A percentile compares a stretch with the other conserved stretches of the same genome.
These are phyloP conservation scores for Chunga burmeisteri DNA, from an alignment of 2,113 vertebrate genomes.

Conservation along the genomic window DNA sequence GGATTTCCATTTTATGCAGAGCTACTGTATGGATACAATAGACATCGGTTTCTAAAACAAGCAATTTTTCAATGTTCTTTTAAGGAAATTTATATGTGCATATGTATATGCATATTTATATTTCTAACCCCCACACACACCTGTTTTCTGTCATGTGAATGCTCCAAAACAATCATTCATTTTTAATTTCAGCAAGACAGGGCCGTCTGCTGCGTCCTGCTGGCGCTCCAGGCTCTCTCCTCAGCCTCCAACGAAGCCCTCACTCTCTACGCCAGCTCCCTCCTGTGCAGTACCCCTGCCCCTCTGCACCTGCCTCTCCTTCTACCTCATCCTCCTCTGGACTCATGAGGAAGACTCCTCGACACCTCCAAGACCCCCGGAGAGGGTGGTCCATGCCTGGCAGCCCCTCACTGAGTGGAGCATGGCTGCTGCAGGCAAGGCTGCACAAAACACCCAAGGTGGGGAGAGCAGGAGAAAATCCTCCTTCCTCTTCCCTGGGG, in stretches of 20 bases:
- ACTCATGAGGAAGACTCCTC: neutral
- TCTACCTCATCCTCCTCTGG: neutral
- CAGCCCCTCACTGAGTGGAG: neutral
- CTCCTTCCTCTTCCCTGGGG: neutral
- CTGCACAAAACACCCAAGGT: neutral
- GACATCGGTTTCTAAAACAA: neutral
- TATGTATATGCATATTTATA: neutral
- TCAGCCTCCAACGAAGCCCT: neutral
- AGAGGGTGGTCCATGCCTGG: neutral
- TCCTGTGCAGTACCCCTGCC: neutral
- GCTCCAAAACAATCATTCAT: neutral
- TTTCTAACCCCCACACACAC: neutral
- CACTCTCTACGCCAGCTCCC: rapidly evolving
- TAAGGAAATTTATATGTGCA: neutral
- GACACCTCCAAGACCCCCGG: neutral
- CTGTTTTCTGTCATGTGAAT: neutral
- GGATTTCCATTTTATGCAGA: neutral
- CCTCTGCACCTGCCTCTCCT: neutral
- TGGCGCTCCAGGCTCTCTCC: neutral
- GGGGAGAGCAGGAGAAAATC: neutral
- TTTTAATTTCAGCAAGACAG: neutral
- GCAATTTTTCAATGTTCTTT: neutral
- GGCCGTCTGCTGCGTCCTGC: neutral
- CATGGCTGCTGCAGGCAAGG: neutral
- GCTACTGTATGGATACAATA: neutral